Conservation (phyloP, 2,113 vertebrate species). For the Cromileptes altivelis region DNA sequence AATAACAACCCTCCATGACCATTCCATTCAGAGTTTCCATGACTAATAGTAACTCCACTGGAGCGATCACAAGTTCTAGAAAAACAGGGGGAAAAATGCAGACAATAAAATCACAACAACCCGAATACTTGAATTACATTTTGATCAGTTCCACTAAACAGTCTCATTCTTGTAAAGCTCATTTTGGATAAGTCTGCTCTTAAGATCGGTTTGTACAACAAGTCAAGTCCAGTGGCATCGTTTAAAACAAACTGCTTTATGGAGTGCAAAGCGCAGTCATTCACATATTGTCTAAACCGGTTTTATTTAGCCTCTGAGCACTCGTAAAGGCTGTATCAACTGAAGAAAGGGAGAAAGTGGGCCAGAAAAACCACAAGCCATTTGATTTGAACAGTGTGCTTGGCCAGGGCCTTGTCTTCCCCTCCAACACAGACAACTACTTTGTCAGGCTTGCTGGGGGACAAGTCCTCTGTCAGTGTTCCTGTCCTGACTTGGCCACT, state of each 20-base stretch:
- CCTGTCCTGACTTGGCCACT: slow-evolving; percentile 67
- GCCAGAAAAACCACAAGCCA: slow-evolving; percentile 60
- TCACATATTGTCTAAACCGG: slow-evolving; percentile 30
- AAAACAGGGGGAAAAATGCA: slow-evolving; percentile 30
- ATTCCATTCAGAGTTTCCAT: slow-evolving; percentile 59
- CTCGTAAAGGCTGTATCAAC: slow-evolving; percentile 53
- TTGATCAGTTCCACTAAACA: slow-evolving; percentile 27
- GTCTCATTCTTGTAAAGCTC: not conserved
- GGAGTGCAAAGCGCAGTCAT: slow-evolving; percentile 32
- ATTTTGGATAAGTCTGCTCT: slow-evolving; percentile 8
- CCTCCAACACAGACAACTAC: slow-evolving; percentile 59
- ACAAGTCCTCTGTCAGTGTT: slow-evolving; percentile 52
- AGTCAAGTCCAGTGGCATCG: slow-evolving; percentile 7
- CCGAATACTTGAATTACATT: not conserved
- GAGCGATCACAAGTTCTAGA: slow-evolving; percentile 15
- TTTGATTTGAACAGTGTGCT: slow-evolving; percentile 49
- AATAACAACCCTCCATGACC: slow-evolving; percentile 42
- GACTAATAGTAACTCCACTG: slow-evolving; percentile 42
- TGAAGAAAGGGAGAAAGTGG: slow-evolving; percentile 27
- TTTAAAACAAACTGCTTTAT: slow-evolving; percentile 33
- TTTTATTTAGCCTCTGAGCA: slow-evolving; percentile 53
- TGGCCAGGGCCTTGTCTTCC: slow-evolving; percentile 48
- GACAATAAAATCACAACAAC: slow-evolving; percentile 25
- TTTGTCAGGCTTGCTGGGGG: slow-evolving; percentile 65
- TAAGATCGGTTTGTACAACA: slow-evolving; percentile 6